Percentiles rank a stretch among this genome's conserved stretches.
phyloP scores from a whole-genome alignment of 2,797 vertebrate genomes.

The Coilia nasus region DNA sequence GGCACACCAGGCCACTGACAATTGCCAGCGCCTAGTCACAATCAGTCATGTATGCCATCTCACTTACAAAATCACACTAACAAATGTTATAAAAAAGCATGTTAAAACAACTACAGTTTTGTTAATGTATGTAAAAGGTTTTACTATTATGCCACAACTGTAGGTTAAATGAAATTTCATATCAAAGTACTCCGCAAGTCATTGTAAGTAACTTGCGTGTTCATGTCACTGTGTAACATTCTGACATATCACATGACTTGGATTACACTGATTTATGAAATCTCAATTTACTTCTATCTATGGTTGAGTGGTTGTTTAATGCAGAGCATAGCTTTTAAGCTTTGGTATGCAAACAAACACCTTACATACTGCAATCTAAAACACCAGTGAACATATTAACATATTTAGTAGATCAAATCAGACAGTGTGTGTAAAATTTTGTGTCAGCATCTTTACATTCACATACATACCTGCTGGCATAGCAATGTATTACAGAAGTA shows the following conservation, averaged over 20 bases:
- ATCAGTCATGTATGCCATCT: background rate
- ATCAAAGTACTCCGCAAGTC: background rate
- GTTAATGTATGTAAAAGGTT: background rate
- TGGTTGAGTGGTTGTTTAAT: conserved; percentile 28
- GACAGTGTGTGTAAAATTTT: background rate
- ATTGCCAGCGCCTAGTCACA: conserved; percentile 6
- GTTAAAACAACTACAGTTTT: background rate
- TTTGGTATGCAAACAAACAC: conserved; percentile 40
- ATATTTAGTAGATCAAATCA: background rate
- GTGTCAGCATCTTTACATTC: background rate
- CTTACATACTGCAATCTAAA: background rate
- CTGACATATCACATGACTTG: background rate
- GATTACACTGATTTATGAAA: background rate
- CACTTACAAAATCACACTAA: background rate
- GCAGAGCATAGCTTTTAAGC: conserved; percentile 53
- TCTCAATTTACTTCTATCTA: background rate
- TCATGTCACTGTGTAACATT: background rate
- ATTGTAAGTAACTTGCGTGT: no score
- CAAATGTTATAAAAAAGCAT: background rate
- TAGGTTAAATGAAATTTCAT: background rate
- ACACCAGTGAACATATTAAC: background rate
- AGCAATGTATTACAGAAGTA: background rate
- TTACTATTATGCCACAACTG: background rate
- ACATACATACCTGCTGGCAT: background rate
- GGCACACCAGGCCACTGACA: background rate